Conservation (phyloP, 2,113 vertebrate species). For the Nycticorax nycticorax region DNA sequence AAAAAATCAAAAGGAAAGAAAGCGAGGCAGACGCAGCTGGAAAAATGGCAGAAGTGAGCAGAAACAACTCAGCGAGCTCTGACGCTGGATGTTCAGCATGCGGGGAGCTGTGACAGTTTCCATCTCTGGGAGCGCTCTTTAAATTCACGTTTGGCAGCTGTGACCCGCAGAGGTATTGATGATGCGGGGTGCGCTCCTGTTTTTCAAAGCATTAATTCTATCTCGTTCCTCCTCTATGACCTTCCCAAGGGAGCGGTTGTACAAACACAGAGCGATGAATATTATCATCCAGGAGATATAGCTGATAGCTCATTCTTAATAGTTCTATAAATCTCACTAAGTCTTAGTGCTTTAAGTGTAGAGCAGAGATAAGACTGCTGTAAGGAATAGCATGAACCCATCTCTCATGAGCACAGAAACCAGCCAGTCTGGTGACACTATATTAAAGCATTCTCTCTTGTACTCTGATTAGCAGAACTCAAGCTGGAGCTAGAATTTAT, state of each 20-base stretch:
- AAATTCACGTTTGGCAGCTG: background rate
- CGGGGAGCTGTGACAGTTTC: background rate
- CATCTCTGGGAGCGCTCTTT: background rate
- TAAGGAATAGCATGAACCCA: background rate
- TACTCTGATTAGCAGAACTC: background rate
- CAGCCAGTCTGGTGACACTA: background rate
- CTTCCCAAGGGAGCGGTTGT: background rate
- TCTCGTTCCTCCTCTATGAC: background rate
- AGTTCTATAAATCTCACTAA: slow-evolving; percentile 36
- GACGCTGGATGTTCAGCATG: rapidly evolving
- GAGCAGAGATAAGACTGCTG: slow-evolving; percentile 17
- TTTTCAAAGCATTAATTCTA: slow-evolving; percentile 10
- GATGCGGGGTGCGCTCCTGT: background rate
- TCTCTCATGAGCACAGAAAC: background rate
- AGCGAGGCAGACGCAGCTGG: rapidly evolving
- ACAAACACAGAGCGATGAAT: background rate
- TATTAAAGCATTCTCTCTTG: background rate
- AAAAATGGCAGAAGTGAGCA: background rate
- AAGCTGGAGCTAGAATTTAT: background rate
- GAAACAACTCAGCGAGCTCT: background rate
- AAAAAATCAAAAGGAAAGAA: background rate
- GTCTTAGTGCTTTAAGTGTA: background rate
- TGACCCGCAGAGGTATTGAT: background rate
- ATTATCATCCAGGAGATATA: slow-evolving; percentile 20
- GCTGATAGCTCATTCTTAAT: slow-evolving; percentile 25